Evolutionary conservation across 2,113 vertebrate genomes (phyloP).

Genomic region (Rafetus swinhoei): DNA sequence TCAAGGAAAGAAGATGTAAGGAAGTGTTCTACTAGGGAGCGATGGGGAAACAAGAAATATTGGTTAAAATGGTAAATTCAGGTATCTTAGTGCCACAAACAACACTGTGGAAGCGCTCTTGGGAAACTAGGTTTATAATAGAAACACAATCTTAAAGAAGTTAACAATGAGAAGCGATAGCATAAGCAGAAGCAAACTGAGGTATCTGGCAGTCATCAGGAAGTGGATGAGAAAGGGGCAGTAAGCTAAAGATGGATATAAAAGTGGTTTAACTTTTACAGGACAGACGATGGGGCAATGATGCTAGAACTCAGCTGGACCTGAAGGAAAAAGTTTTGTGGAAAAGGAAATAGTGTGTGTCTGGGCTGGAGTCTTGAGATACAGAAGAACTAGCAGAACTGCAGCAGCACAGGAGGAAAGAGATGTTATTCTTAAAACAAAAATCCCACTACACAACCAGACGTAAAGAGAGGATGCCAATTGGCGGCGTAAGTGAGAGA

Average conservation of each 20-base stretch:
- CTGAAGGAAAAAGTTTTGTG: not conserved
- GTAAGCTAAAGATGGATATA: not conserved
- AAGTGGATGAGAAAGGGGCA: not conserved
- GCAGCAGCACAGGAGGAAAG: not conserved
- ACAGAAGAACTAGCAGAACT: not conserved
- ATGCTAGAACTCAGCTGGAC: not conserved
- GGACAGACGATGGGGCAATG: not conserved
- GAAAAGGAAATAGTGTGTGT: not conserved
- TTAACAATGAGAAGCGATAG: not conserved
- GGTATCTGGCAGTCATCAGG: rapidly evolving
- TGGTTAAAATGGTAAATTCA: not conserved
- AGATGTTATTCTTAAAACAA: not conserved
- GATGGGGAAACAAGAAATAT: not conserved
- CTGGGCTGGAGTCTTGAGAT: not conserved
- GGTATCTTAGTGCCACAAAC: not conserved
- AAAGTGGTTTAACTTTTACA: not conserved
- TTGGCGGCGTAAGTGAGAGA: rapidly evolving
- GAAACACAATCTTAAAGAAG: not conserved
- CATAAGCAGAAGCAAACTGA: not conserved
- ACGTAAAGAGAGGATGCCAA: not conserved
- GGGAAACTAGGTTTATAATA: not conserved
- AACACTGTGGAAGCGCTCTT: not conserved
- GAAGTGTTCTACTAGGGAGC: not conserved
- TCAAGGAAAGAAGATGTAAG: not conserved
- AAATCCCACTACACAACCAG: not conserved